A percentile compares a stretch with the other conserved stretches of the same genome.
Conservation (phyloP, 2,888 invertebrate species). For the Tinea semifulvella region DNA sequence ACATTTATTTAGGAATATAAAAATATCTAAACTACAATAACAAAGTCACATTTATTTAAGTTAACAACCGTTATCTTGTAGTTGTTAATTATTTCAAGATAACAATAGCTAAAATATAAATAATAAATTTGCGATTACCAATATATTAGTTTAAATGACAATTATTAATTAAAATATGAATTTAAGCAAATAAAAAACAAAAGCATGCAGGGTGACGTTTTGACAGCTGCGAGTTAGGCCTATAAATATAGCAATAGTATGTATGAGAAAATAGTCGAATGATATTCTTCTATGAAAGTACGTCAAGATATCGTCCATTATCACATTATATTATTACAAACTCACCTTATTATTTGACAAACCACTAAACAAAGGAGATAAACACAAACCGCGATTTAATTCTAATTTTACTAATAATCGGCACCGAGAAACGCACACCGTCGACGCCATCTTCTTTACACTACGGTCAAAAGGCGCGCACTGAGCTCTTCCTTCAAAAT, state of each 20-base stretch:
- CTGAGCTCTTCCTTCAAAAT: neutral
- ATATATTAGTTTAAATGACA: no score
- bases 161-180: no score
- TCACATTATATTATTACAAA: conserved; percentile 23
- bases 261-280: neutral
- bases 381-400: conserved; percentile 67
- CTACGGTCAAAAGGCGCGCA: conserved; percentile 30
- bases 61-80: neutral
- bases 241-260: neutral
- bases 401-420: conserved; percentile 69
- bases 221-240: conserved; percentile 2
- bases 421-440: conserved; percentile 68
- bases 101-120: neutral
- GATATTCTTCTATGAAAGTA: neutral
- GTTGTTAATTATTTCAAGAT: neutral
- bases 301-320: neutral
- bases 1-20: no score
- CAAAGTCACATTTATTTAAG: neutral
- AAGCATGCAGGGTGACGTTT: conserved; percentile 23
- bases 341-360: conserved; percentile 60
- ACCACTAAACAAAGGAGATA: conserved; percentile 59
- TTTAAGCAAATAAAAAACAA: conserved; percentile 26
- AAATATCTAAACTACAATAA: no score
- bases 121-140: no score
- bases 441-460: conserved; percentile 71